A percentile compares a stretch with the other conserved stretches of the same genome.
These are phyloP conservation scores for Plusia festucae DNA, from an alignment of 2,888 invertebrate species.

Conservation along the genomic window DNA sequence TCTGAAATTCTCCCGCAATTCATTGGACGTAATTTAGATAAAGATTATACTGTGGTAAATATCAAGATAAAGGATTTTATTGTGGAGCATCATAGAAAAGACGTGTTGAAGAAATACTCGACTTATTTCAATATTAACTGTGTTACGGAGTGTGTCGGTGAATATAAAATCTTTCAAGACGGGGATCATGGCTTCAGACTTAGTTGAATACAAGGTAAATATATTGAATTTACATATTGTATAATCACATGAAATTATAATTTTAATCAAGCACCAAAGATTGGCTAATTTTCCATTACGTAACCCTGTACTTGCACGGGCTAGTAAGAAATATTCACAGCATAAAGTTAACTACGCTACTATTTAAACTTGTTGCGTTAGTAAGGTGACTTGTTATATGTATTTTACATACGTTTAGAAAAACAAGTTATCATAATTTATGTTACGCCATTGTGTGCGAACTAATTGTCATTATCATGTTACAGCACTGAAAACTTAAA, in stretches of 20 bases:
- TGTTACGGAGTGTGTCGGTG: constrained; percentile 63
- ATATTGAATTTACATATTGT: neutral
- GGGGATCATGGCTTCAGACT: constrained; percentile 72
- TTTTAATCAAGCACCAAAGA: constrained; percentile 2
- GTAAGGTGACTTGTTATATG: constrained; percentile 21
- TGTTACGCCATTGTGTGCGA: neutral
- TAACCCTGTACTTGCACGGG: constrained; percentile 41
- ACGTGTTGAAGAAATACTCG: constrained; percentile 64
- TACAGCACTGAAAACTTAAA: too few relatives aligned
- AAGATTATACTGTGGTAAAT: constrained; percentile 77
- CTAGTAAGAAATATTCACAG: constrained; percentile 15
- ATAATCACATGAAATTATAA: constrained; percentile 9
- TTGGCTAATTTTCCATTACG: constrained; percentile 33
- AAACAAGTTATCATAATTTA: neutral
- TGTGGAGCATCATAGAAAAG: constrained; percentile 78
- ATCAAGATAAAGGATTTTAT: constrained; percentile 82
- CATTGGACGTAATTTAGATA: constrained; percentile 81
- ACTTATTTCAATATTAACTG: constrained; percentile 70
- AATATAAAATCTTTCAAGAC: constrained; percentile 32
- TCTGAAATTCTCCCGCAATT: constrained; percentile 67
- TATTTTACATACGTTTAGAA: constrained; percentile 1
- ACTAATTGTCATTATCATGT: too few relatives aligned
- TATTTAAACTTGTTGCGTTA: neutral
- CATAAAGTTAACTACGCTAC: neutral
- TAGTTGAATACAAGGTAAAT: constrained; percentile 74